Percentiles rank a stretch among this genome's conserved stretches.
Conservation (phyloP, 2,113 vertebrate genomes). For the Salvator merianae region DNA sequence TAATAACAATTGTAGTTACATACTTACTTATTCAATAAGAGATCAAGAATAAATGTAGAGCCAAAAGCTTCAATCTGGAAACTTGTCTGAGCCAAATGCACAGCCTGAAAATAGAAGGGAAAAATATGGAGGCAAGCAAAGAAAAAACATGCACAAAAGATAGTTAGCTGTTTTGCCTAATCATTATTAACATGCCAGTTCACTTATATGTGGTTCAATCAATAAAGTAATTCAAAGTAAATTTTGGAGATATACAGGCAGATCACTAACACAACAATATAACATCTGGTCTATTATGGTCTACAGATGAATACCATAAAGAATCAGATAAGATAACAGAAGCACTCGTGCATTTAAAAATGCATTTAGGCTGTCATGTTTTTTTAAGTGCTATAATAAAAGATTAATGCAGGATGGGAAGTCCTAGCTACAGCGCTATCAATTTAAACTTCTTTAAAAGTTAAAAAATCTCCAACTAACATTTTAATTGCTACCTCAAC, state of each 20-base stretch:
- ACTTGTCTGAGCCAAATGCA: slow-evolving; percentile 93
- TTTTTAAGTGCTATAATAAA: not conserved
- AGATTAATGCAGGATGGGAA: not conserved
- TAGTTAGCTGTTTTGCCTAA: slow-evolving; percentile 25
- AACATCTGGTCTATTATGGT: not conserved
- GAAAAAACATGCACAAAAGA: slow-evolving; percentile 10
- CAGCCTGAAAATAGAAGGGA: slow-evolving; percentile 77
- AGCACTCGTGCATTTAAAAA: not conserved
- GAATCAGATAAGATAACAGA: not conserved
- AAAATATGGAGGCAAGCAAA: slow-evolving; percentile 22
- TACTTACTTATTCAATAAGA: slow-evolving; percentile 95
- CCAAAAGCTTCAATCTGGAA: slow-evolving; percentile 97
- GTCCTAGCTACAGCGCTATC: not conserved
- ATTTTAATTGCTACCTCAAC: not conserved
- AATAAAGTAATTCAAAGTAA: not conserved
- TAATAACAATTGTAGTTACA: slow-evolving; percentile 3
- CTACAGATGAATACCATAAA: not conserved
- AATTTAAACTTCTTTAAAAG: not conserved
- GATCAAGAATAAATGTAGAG: slow-evolving; percentile 92
- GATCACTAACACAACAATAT: not conserved
- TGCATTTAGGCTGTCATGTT: not conserved
- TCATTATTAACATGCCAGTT: slow-evolving; percentile 27
- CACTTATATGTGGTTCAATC: not conserved
- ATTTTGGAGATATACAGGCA: not conserved
- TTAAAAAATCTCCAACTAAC: not conserved